Conservation (phyloP, 2,888 invertebrate genomes). For the Limnephilus lunatus region DNA sequence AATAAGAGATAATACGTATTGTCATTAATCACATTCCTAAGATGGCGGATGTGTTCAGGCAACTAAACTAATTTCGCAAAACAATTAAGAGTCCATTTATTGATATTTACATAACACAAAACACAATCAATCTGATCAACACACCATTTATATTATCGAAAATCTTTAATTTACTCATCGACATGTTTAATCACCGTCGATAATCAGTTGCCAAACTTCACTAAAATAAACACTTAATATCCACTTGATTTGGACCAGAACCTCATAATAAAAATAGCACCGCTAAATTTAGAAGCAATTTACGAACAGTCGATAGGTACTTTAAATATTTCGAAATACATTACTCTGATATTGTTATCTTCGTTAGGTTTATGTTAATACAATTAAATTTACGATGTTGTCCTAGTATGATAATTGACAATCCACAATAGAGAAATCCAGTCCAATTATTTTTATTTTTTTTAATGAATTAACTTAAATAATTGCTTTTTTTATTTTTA, state of each 20-base stretch:
- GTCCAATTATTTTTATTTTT: too few species aligned
- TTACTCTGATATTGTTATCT: background rate
- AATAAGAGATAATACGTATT: background rate
- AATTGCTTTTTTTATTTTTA: too few species aligned
- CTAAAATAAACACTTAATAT: background rate
- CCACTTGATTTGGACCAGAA: background rate
- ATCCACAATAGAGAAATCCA: too few species aligned
- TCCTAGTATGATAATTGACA: too few species aligned
- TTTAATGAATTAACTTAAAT: too few species aligned
- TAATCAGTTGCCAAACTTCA: background rate
- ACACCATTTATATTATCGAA: background rate
- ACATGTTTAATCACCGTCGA: background rate
- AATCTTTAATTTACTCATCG: background rate
- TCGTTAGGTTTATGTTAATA: too few species aligned
- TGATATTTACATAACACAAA: background rate
- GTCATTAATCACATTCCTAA: background rate
- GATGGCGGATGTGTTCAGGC: background rate
- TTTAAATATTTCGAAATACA: background rate
- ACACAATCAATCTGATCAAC: background rate
- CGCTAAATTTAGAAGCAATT: background rate
- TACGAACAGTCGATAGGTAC: background rate
- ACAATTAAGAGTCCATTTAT: background rate
- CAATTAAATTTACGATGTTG: too few species aligned
- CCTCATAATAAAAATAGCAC: background rate
- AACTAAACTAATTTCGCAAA: background rate